phyloP scores from a whole-genome alignment of 1,140 invertebrate genomes.

The Diorhabda elongata region DNA sequence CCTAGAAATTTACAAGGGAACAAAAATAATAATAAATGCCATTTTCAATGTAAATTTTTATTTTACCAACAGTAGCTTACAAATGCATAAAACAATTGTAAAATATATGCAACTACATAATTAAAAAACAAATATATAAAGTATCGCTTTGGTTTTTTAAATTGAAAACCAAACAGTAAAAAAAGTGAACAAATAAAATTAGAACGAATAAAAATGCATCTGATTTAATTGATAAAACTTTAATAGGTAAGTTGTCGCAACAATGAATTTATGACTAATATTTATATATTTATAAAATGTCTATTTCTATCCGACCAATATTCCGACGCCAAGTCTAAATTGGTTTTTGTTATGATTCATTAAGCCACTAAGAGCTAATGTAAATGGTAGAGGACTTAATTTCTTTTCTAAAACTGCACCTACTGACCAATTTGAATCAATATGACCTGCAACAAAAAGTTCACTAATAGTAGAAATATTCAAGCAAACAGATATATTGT shows the following conservation, averaged over 20 bases:
- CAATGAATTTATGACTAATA: conserved; percentile 20
- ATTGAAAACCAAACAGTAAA: background rate
- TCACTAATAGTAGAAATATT: too few relatives aligned
- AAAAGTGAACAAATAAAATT: background rate
- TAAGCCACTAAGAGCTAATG: conserved; percentile 86
- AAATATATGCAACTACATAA: background rate
- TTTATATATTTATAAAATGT: background rate
- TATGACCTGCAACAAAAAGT: conserved; percentile 61
- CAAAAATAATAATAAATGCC: background rate
- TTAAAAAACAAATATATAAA: background rate
- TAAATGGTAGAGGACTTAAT: conserved; percentile 87
- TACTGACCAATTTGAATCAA: conserved; percentile 95
- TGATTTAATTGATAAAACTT: conserved; percentile 19
- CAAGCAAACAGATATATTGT: too few relatives aligned
- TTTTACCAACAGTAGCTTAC: background rate
- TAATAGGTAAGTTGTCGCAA: conserved; percentile 16
- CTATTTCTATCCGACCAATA: conserved; percentile 72
- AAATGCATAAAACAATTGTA: conserved; percentile 4
- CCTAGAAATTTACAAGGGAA: background rate
- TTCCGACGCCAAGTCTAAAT: conserved; percentile 81
- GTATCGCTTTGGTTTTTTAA: too few relatives aligned
- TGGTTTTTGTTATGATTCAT: conserved; percentile 88
- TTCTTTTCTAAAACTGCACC: conserved; percentile 93
- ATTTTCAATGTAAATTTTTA: background rate
- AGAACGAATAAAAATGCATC: conserved; percentile 10